Conservation (phyloP, 2,888 invertebrate genomes). For the Tupiocoris notatus region DNA sequence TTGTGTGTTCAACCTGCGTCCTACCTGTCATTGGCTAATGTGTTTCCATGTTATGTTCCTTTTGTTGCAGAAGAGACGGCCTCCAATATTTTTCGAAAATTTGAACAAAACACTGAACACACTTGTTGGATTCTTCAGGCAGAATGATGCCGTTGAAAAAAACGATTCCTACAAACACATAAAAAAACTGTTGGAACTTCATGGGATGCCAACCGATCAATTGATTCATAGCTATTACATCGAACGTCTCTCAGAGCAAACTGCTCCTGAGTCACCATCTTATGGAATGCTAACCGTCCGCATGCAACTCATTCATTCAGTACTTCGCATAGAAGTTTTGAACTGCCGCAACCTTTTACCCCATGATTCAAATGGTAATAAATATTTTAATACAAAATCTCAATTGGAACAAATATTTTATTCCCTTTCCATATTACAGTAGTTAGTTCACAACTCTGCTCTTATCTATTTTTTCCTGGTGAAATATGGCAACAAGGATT, state of each 20-base stretch:
- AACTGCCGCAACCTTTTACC: conserved; percentile 84
- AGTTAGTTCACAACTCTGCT: not conserved
- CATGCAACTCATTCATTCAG: conserved; percentile 69
- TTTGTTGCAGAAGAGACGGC: conserved; percentile 73
- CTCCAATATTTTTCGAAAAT: conserved; percentile 88
- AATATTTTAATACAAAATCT: not conserved
- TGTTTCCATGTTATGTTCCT: too few relatives aligned
- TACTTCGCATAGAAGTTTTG: conserved; percentile 79
- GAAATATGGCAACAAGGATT: not conserved
- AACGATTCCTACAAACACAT: conserved; percentile 54
- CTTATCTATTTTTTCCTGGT: not conserved
- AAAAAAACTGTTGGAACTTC: conserved; percentile 71
- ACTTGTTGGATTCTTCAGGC: conserved; percentile 85
- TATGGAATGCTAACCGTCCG: conserved; percentile 78
- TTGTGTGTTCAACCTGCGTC: not conserved
- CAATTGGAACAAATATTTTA: not conserved
- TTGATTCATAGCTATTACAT: conserved; percentile 79
- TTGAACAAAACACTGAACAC: conserved; percentile 81
- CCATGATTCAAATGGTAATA: conserved; percentile 80
- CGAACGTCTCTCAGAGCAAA: conserved; percentile 66
- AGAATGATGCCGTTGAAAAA: conserved; percentile 57
- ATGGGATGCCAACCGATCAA: conserved; percentile 83
- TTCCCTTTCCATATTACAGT: not conserved
- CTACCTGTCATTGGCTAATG: not conserved
- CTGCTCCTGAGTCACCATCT: conserved; percentile 61